Evolutionary conservation across 2,113 vertebrate species (phyloP).

Genomic region (Anolis carolinensis): DNA sequence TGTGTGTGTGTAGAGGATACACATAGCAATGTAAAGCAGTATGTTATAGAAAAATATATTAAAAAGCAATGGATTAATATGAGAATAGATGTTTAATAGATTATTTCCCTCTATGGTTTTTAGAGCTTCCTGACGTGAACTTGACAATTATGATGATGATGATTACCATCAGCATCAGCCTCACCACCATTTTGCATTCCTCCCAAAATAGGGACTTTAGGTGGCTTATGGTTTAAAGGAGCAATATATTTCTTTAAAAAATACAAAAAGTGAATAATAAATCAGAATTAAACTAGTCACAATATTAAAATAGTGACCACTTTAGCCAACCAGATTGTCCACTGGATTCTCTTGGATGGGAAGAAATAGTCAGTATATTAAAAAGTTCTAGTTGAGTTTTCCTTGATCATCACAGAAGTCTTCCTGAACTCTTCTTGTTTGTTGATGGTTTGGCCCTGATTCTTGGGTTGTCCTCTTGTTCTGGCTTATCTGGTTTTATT

Average conservation of each 20-base stretch:
- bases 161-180: too few species aligned
- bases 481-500: neutral
- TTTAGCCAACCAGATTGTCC: neutral
- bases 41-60: neutral
- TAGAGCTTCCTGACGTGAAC: too few species aligned
- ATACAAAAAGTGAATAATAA: too few species aligned
- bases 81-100: neutral
- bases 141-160: too few species aligned
- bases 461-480: neutral
- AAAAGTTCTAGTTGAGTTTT: neutral
- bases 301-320: too few species aligned
- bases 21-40: slow-evolving; percentile 30
- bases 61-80: neutral
- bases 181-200: too few species aligned
- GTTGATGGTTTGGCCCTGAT: neutral
- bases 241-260: too few species aligned
- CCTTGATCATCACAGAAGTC: neutral
- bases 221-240: too few species aligned
- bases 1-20: neutral
- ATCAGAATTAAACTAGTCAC: too few species aligned
- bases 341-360: neutral
- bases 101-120: neutral
- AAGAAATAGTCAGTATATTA: neutral
- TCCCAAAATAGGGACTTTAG: too few species aligned
- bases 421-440: neutral